These are phyloP conservation scores for Calephelis nemesis DNA, from an alignment of 1,140 invertebrate species.

Conservation along the genomic window DNA sequence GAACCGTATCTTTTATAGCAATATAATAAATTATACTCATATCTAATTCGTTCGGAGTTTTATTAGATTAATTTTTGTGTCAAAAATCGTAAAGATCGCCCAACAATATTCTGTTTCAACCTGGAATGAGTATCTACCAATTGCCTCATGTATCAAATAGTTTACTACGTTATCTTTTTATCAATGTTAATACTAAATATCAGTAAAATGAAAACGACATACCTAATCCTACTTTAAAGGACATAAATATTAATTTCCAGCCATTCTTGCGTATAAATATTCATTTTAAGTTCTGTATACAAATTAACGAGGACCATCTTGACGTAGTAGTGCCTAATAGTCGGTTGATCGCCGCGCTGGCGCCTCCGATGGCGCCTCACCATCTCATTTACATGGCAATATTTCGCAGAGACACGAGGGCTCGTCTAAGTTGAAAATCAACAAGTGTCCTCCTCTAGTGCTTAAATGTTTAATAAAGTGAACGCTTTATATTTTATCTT, in stretches of 20 bases:
- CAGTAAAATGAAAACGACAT: background rate
- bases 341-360: conserved; percentile 36
- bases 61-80: too few species aligned
- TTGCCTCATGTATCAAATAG: too few species aligned
- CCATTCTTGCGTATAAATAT: conserved; percentile 13
- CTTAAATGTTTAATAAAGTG: conserved; percentile 4
- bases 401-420: conserved; percentile 32
- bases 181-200: background rate
- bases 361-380: conserved; percentile 37
- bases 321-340: conserved; percentile 36
- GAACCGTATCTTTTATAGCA: too few species aligned
- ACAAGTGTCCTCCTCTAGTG: conserved; percentile 29
- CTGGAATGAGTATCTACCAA: too few species aligned
- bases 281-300: conserved; percentile 19
- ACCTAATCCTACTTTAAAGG: background rate
- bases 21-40: too few species aligned
- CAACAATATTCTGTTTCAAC: too few species aligned
- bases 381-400: conserved; percentile 52
- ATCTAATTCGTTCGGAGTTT: too few species aligned
- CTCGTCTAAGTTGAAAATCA: conserved; percentile 29
- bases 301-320: conserved; percentile 33
- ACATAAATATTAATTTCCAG: conserved; percentile 10
- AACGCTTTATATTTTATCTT: background rate
- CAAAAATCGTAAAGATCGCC: too few species aligned
- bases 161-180: too few species aligned